Evolutionary conservation across 2,113 vertebrate genomes (phyloP), one percentile per base, ranked within the genome.

Genomic region (Halichoerus grypus): DNA sequence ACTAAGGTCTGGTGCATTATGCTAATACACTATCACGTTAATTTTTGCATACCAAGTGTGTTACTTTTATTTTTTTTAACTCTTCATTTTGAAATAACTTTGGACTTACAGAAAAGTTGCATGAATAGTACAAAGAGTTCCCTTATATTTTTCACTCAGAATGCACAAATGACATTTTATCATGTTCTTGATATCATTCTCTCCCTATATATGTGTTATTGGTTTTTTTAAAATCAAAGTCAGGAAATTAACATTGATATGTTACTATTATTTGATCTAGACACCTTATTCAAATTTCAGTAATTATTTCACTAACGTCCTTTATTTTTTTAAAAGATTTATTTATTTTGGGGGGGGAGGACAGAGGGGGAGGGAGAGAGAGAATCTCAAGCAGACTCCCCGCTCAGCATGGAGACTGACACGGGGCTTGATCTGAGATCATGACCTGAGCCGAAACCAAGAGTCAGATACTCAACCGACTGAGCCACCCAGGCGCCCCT

Each of bases 21-120:
- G 88, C 39, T 80, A 77, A 51, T 0, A 65, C 10, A 59, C 0
- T 57, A 59, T 72, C 59, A n/a, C 67, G 53, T 2, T 57, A 67
- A 67, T n/a, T 57, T 65, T 51, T 85, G 82, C 13, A 31, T 71
- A 86, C 92, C 24, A 76, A 91, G 49, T 19, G 51, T 72, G 36
- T 42, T 86, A 65, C 24, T 93, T 91, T 83, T 51, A 81, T 28
- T 55, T 84, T 95, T 83, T 89, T 94, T 77, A 77, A 87, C 36
- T 88, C 65, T 91, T 93, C 57, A 80, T 79, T 89, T 57, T 71
- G 67, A 92, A 88, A 89, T 74, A 53, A 86, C 80, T 95, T 88
- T 59, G 87, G 42, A 63, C n/a, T 93, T 86, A 92, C 4, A 80
- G 59, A 96, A 93, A 95, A 97, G 24, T 21, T 90, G 36, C 46